These are phyloP conservation scores for Saimiri boliviensis DNA, from an alignment of 2,113 vertebrate genomes.

Conservation along the genomic window DNA sequence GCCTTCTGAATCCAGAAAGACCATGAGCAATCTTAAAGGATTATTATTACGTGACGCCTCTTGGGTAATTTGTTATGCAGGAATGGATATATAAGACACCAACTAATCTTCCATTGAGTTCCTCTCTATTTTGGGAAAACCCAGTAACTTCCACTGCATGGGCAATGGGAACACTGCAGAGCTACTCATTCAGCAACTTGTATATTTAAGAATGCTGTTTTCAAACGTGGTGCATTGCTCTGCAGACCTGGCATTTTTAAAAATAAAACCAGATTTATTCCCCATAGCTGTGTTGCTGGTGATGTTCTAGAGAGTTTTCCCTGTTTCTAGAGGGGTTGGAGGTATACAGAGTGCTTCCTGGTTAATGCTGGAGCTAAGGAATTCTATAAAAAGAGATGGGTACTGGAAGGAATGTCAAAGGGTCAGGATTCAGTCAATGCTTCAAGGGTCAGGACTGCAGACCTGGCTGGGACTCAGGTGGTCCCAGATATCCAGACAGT, in stretches of 20 bases:
- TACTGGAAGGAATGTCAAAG: background rate
- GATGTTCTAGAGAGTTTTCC: background rate
- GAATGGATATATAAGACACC: background rate
- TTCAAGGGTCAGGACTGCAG: background rate
- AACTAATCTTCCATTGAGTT: background rate
- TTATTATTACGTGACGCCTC: background rate
- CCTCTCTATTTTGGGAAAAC: slow-evolving; percentile 5
- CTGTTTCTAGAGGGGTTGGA: background rate
- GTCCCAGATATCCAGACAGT: background rate
- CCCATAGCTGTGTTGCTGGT: background rate
- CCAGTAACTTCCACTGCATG: background rate
- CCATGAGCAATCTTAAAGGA: background rate
- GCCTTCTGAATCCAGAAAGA: background rate
- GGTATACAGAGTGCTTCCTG: background rate
- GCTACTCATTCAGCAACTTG: background rate
- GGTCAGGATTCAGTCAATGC: too few species aligned
- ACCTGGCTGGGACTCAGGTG: background rate
- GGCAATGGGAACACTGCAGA: background rate
- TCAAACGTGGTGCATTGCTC: background rate
- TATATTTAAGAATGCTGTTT: background rate
- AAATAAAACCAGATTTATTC: background rate
- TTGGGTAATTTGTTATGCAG: background rate
- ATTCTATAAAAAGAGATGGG: background rate
- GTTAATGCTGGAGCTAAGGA: background rate
- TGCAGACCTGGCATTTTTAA: background rate